Evolutionary conservation across 2,113 vertebrate genomes (phyloP).

Genomic region (Mormyrus lacerda): DNA sequence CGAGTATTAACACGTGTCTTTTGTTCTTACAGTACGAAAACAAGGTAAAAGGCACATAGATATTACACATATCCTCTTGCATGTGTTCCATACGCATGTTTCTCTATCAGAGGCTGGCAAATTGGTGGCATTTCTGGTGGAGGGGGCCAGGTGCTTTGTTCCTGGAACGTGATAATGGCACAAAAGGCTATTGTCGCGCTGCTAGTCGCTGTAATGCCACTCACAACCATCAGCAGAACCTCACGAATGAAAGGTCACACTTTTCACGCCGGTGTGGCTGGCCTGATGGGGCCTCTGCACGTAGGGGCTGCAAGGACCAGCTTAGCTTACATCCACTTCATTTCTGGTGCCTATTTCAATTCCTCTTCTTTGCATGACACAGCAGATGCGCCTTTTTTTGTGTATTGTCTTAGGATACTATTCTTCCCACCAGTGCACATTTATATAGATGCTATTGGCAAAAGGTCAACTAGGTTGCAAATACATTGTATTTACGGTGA

Average conservation of each 20-base stretch:
- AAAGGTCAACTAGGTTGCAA: background rate
- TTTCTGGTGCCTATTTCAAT: background rate
- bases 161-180: too few relatives aligned
- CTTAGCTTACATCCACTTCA: background rate
- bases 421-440: background rate
- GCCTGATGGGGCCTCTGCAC: background rate
- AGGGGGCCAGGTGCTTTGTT: background rate
- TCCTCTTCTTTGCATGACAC: background rate
- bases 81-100: constrained; percentile 42
- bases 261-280: background rate
- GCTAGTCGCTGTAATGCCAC: background rate
- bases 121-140: background rate
- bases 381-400: background rate
- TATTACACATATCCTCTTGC: constrained; percentile 57
- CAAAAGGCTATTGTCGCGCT: background rate
- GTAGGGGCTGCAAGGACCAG: background rate
- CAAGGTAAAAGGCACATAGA: constrained; percentile 74
- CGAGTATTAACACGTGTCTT: constrained; percentile 43
- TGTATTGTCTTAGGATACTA: background rate
- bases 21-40: constrained; percentile 72
- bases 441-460: background rate
- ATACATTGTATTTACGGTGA: too few relatives aligned
- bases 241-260: background rate
- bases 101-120: background rate
- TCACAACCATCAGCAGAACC: background rate